Base-by-base conservation (phyloP, 2,888 invertebrate species). In the Desoria tigrina region DNA sequence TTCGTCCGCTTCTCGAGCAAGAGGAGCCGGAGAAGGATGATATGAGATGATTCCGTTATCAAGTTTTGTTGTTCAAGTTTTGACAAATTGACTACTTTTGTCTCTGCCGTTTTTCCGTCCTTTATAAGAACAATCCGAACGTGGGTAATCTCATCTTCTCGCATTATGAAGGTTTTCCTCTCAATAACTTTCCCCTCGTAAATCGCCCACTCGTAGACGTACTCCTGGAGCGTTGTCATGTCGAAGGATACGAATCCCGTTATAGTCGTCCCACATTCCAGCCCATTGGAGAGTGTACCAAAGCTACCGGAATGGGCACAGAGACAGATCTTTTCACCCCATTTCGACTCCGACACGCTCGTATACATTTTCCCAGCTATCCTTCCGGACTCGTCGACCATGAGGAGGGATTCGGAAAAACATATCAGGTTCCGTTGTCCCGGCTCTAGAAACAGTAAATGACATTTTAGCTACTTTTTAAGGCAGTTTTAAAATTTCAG, bases 141-240 rank as follows among this genome's bases (percentile, higher is more conserved):
- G 3, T 65, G 63, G 37, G 65, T 65, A 16, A 23, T 42, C 2
- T 71, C 62, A 11, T 54, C 32, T 55, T 74, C 73, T 23, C 61
- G 57, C 24, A 72, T 71, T 1, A 74, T 6, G 45, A 69, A 66
- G 0, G 63, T 71, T 65, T 74, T 74, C 28, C 73, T 56, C 37
- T 75, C 75, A 0, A 70, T 50, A n/a, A 62, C 64, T 42, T 65
- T 66, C 27, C 63, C 56, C 3, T 59, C 56, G 16, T 51, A 32
- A 42, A 61, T 50, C 14, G 70, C 67, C 75, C 75, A 75, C 63
- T 74, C 74, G 57, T 75, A 71, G 37, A 70, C 68, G 60, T 62
- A 68, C 56, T 75, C 75, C 32, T 75, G 75, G 1, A 72, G 54
- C 0, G 71, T 58, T 50, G 68, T 63, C 6, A 74, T 45, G 26